Evolutionary conservation across 2,888 invertebrate genomes (phyloP), one percentile per base, ranked within the genome.

Genomic region (Latheticus oryzae): DNA sequence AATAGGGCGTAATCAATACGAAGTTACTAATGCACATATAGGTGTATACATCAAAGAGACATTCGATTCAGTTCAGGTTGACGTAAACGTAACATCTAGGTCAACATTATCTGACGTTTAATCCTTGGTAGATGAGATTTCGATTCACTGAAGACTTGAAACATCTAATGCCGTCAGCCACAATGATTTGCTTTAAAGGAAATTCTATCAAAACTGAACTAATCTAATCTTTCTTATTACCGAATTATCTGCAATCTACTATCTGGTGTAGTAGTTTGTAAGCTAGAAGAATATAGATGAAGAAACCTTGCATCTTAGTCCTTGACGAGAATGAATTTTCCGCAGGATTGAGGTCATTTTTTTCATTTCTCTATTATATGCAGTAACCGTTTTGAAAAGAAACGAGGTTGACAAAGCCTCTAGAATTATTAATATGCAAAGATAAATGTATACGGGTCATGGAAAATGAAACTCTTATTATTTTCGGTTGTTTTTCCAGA

Each of bases 381-480:
- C 19, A 35, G 17, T 35, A 19, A 35, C 35, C 9, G 35, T 19
- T 19, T 17, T 16, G 19, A 35, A 13, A 40, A 8, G 23, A 8
- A 19, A 23, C 40, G 40, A 40, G 51, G 51, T 38, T 51, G 51
- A 51, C 38, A 51, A 42, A 40, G 52, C 23, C 9, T 43, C 8
- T 21, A 24, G 17, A 52, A 19, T 52, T 52, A 52, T 52, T 26
- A 52, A 52, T 52, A 52, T 42, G 42, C 42, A 37, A 19, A 50
- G 45, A 45, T 52, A 23, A 26, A 9, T n/a, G 32, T 9, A 52
- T 52, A 21, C 52, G 33, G 52, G 52, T 52, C 52, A 52, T 16
- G 52, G 52, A 52, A 42, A 52, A 43, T 28, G 35, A 50, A 50
- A 32, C 47, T 32, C 16, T 37, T 26, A 23, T 24, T 40, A 19